Percentiles rank a stretch among this genome's conserved stretches.
phyloP scores from a whole-genome alignment of 2,797 vertebrate species.

The Ptychadena robeensis region DNA sequence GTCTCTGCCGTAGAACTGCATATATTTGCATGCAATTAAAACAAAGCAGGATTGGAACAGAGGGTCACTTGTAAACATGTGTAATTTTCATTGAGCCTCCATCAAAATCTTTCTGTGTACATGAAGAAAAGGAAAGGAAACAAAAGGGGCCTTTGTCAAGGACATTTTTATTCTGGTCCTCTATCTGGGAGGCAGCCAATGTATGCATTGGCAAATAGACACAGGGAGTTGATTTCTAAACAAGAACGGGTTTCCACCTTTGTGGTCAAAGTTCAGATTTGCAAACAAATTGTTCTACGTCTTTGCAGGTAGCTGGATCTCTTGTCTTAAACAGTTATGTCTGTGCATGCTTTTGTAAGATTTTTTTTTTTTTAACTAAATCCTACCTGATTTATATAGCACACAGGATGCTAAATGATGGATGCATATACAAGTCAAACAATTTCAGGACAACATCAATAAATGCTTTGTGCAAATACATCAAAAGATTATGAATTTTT shows the following conservation, averaged over 20 bases:
- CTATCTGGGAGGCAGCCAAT: conserved; percentile 81
- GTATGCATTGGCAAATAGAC: conserved; percentile 76
- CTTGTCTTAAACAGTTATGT: too few species aligned
- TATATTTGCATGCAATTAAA: conserved; percentile 39
- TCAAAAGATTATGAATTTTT: too few species aligned
- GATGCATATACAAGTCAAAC: too few species aligned
- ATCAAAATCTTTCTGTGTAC: conserved; percentile 78
- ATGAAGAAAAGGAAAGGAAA: conserved; percentile 77
- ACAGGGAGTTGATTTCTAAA: conserved; percentile 75
- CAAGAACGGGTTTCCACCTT: conserved; percentile 67
- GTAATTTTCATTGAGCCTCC: conserved; percentile 66
- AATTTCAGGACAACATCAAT: too few species aligned
- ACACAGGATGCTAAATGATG: background rate
- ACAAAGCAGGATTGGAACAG: conserved; percentile 14
- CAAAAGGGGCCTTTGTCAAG: conserved; percentile 80
- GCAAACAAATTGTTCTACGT: background rate
- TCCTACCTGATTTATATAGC: background rate
- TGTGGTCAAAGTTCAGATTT: conserved; percentile 4
- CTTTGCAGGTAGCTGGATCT: too few species aligned
- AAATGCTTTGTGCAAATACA: too few species aligned
- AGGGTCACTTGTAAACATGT: conserved; percentile 40
- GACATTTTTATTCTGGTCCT: conserved; percentile 80
- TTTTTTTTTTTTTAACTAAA: background rate
- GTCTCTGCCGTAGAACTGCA: background rate
- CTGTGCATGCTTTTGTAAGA: too few species aligned